Evolutionary conservation across 2,888 invertebrate genomes (phyloP).

Genomic region (Chironomus riparius): DNA sequence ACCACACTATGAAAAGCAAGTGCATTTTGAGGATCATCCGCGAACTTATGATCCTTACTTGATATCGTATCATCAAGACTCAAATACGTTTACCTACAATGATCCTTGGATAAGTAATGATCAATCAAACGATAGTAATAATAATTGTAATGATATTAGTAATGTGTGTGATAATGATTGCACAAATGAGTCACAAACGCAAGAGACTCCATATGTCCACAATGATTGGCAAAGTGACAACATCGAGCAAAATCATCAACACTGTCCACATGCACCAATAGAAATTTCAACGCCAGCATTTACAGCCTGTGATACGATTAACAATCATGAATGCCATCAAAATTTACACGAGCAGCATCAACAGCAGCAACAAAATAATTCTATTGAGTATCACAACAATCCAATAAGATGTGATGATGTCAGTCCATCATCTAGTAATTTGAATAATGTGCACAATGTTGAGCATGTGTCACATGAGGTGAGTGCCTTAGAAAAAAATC

Average conservation of each 20-base stretch:
- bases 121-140: background rate
- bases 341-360: background rate
- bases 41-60: constrained; percentile 20
- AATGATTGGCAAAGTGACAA: background rate
- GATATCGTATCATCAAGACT: constrained; percentile 17
- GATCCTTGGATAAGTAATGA: constrained; percentile 17
- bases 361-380: background rate
- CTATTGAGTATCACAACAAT: background rate
- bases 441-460: background rate
- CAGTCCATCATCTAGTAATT: background rate
- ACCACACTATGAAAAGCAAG: background rate
- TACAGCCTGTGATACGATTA: background rate
- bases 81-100: constrained; percentile 22
- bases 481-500: background rate
- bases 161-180: background rate
- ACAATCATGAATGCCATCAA: background rate
- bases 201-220: background rate
- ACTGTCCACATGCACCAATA: background rate
- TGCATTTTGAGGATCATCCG: background rate
- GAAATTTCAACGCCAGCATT: background rate
- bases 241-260: background rate
- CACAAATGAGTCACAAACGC: background rate
- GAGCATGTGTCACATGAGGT: background rate
- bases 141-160: background rate
- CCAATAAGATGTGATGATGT: background rate